Conservation (phyloP, 2,113 vertebrate species). For the Riparia riparia region DNA sequence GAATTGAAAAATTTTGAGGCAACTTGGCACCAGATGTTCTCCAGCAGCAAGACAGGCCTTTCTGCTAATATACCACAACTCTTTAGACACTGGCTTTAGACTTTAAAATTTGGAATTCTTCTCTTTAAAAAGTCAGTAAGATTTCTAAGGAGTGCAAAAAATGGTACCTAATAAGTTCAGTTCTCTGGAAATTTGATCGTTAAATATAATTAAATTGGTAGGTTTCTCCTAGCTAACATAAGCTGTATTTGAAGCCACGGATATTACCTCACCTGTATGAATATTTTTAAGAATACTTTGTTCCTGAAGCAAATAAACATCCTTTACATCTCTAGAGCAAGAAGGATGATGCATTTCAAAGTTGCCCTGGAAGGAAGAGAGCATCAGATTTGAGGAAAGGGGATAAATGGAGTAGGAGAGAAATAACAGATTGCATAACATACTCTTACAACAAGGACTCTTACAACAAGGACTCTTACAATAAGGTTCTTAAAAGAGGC, state of each 20-base stretch:
- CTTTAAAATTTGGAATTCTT: not conserved
- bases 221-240: not conserved
- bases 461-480: not conserved
- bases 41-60: not conserved
- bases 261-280: not conserved
- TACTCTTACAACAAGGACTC: not conserved
- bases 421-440: not conserved
- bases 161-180: not conserved
- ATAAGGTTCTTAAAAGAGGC: not conserved
- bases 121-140: not conserved
- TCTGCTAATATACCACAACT: not conserved
- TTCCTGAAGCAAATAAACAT: not conserved
- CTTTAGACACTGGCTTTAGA: not conserved
- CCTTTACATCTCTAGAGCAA: not conserved
- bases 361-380: not conserved
- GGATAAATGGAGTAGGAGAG: not conserved
- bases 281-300: not conserved
- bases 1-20: not conserved
- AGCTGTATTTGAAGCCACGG: not conserved
- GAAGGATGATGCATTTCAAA: not conserved
- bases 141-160: not conserved
- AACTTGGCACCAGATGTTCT: conserved; percentile 15
- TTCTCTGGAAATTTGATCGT: not conserved
- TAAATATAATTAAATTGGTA: not conserved
- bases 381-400: not conserved